A percentile compares a stretch with the other conserved stretches of the same genome.
phyloP scores from a whole-genome alignment of 2,113 vertebrate genomes.

The Eptesicus fuscus region DNA sequence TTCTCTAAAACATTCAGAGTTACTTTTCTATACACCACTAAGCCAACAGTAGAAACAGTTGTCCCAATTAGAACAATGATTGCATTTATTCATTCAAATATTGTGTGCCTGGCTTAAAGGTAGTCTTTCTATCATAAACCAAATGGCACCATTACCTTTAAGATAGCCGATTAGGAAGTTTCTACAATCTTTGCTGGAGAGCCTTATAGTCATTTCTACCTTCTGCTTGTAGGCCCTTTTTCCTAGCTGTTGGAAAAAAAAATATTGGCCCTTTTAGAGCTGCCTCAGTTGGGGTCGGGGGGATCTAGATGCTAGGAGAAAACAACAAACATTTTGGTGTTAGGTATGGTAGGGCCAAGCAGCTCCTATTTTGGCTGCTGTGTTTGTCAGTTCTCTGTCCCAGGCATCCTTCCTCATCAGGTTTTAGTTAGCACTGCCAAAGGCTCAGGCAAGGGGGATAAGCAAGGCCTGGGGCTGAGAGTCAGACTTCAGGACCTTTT shows the following conservation, averaged over 20 bases:
- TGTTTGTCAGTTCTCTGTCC: not conserved
- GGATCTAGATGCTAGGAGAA: not conserved
- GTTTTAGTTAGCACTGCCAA: not conserved
- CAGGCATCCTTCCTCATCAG: not conserved
- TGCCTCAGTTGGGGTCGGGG: not conserved
- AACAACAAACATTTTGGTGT: not conserved
- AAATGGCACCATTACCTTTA: not conserved
- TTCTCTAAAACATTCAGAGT: not conserved
- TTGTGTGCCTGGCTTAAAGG: not conserved
- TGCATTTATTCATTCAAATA: conserved; percentile 2
- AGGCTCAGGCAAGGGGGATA: not conserved
- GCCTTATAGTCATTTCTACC: not conserved
- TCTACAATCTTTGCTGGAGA: not conserved
- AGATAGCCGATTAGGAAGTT: not conserved
- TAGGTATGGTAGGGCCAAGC: not conserved
- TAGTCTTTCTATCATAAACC: not conserved
- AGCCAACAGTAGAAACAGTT: not conserved
- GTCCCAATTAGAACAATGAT: not conserved
- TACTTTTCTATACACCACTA: not conserved
- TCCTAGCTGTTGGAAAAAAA: not conserved
- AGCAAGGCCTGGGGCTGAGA: not conserved
- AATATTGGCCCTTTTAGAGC: not conserved
- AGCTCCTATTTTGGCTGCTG: not conserved
- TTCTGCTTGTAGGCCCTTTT: not conserved
- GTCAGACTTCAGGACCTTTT: not conserved